Evolutionary conservation across 2,888 invertebrate genomes (phyloP).

Genomic region (Chloroclystis v-ata): DNA sequence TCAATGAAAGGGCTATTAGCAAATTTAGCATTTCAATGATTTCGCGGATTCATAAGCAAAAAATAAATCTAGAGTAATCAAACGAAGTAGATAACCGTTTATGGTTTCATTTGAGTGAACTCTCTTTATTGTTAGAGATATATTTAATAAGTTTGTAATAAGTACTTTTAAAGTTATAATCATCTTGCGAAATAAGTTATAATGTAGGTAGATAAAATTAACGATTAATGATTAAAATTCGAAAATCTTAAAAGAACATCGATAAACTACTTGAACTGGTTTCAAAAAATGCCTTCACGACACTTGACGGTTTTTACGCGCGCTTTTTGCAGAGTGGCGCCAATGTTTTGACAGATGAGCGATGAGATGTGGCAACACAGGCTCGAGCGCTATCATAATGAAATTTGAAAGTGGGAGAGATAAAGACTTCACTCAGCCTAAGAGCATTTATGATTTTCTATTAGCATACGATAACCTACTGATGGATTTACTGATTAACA

Average conservation of each 20-base stretch:
- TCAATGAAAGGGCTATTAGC: constrained; percentile 63
- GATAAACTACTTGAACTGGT: constrained; percentile 8
- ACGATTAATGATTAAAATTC: too few species aligned
- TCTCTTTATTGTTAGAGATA: too few species aligned
- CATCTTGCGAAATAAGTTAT: too few species aligned
- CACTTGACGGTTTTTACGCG: constrained; percentile 18
- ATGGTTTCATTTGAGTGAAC: constrained; percentile 39
- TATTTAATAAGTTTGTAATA: too few species aligned
- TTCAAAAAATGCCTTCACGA: constrained; percentile 13
- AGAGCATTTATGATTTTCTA: constrained; percentile 24
- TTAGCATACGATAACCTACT: constrained; percentile 19
- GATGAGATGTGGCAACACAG: constrained; percentile 16
- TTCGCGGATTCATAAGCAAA: constrained; percentile 53
- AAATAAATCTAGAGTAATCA: constrained; percentile 47
- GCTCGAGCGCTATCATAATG: constrained; percentile 15
- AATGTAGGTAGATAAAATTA: too few species aligned
- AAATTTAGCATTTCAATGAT: constrained; percentile 62
- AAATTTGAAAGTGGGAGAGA: constrained; percentile 25
- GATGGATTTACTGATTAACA: constrained; percentile 18
- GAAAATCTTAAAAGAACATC: constrained; percentile 11
- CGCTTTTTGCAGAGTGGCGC: constrained; percentile 27
- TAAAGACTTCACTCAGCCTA: constrained; percentile 20
- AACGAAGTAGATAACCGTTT: constrained; percentile 55
- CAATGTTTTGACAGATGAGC: constrained; percentile 31
- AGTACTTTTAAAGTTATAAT: too few species aligned